A percentile compares a stretch with the other conserved stretches of the same genome.
These are phyloP conservation scores for Cheiracanthium punctorium DNA, from an alignment of 2,888 invertebrate genomes.

Conservation along the genomic window DNA sequence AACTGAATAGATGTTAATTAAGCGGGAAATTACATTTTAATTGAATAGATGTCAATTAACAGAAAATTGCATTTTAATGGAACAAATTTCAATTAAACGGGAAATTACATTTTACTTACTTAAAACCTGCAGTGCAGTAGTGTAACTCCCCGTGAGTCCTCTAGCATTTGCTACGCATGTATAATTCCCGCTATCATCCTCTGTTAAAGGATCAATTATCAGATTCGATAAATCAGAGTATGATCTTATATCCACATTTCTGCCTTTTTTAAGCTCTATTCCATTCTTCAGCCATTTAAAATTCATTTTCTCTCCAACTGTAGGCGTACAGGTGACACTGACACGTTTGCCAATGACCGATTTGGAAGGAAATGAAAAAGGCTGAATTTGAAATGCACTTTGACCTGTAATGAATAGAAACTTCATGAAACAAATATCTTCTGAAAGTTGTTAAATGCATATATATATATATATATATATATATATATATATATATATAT, in stretches of 20 bases:
- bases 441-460: no score
- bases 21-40: no score
- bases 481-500: no score
- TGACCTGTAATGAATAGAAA: constrained; percentile 16
- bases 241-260: constrained; percentile 36
- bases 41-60: no score
- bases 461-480: no score
- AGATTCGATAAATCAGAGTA: constrained; percentile 39
- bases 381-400: constrained; percentile 36
- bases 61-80: no score
- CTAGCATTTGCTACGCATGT: constrained; percentile 59
- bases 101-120: constrained; percentile 27
- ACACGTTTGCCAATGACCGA: constrained; percentile 40
- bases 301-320: constrained; percentile 46
- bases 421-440: no score
- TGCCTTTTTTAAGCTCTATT: constrained; percentile 13
- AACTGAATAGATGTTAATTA: no score
- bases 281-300: constrained; percentile 52
- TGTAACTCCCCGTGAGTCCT: constrained; percentile 39
- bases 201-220: constrained; percentile 44
- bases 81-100: no score
- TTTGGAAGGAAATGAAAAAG: constrained; percentile 41
- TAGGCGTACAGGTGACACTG: constrained; percentile 32
- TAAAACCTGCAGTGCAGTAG: constrained; percentile 40
- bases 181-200: constrained; percentile 66